Evolutionary conservation across 2,113 vertebrate species (phyloP), one percentile per base, ranked within the genome.

Genomic region (Pipra filicauda): DNA sequence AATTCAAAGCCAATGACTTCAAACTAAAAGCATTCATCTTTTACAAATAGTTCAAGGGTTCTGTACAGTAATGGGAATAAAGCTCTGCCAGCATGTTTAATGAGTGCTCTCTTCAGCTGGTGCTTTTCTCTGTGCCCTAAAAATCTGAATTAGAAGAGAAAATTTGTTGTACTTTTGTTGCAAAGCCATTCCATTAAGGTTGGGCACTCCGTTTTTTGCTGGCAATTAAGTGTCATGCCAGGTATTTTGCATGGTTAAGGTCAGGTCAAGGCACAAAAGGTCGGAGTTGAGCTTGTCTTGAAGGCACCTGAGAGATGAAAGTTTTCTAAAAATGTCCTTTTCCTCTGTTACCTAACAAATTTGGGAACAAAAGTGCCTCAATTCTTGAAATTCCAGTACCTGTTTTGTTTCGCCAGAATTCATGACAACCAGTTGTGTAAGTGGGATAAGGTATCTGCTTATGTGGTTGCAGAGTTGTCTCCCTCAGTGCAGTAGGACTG

Each of bases 1-100:
- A 88, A 95, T 82, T 94, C 66, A 85, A 79, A 82, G 81, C 57
- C 89, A 71, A 52, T 85, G 2, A 49, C 78, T 88, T 91, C 78
- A 89, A 87, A 89, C 57, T 48, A 30, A 79, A 85, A 65, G 27
- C 44, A 71, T 89, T 91, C 22, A 58, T 86, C 70, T 89, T 87
- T 55, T 67, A 67, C 66, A n/a, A 57, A 78, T 39, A 85, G 70
- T 85, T 84, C 33, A 85, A 75, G 70, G 85, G 77, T 78, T 82
- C 70, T 78, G 39, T 87, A 61, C 62, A 75, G 44, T 67, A 55
- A 75, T 22, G 82, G 66, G 70, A 88, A 37, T 82, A 72, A 91
- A 93, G n/a, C 77, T 44, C 27, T 65, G 61, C 43, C 58, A 27
- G 44, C 33, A 35, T 85, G 20, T 75, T 49, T 75, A 64, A 91